Conservation (phyloP, 1,140 invertebrate genomes). For the Lucilia cuprina region DNA sequence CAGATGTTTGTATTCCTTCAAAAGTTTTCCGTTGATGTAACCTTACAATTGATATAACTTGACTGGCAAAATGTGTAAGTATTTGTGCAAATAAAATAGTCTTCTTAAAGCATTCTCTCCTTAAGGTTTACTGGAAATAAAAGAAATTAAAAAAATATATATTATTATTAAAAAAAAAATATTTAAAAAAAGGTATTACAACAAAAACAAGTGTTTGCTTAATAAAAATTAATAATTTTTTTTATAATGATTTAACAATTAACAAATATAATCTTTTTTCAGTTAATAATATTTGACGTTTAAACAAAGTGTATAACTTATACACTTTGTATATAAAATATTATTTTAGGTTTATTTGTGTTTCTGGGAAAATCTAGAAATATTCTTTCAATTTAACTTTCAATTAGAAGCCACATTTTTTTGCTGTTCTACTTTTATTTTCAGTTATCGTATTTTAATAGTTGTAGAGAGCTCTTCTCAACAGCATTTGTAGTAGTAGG, state of each 20-base stretch:
- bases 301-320: no score
- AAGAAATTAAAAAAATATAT: neutral
- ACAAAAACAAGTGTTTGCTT: conserved; percentile 1
- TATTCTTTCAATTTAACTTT: no score
- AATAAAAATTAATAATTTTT: neutral
- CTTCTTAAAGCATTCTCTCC: neutral
- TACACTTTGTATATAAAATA: no score
- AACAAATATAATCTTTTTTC: no score
- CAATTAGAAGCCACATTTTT: no score
- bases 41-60: neutral
- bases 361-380: no score
- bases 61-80: neutral
- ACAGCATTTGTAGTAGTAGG: no score
- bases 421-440: no score
- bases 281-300: no score
- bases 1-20: neutral
- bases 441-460: neutral
- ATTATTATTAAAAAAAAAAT: neutral
- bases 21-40: neutral
- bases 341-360: no score
- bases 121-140: conserved; percentile 11
- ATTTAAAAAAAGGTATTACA: neutral
- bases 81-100: neutral
- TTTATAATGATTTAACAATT: no score
- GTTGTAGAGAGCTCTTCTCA: no score